Base-by-base conservation (phyloP, 2,797 vertebrate genomes). In the Cirrhinus molitorella region DNA sequence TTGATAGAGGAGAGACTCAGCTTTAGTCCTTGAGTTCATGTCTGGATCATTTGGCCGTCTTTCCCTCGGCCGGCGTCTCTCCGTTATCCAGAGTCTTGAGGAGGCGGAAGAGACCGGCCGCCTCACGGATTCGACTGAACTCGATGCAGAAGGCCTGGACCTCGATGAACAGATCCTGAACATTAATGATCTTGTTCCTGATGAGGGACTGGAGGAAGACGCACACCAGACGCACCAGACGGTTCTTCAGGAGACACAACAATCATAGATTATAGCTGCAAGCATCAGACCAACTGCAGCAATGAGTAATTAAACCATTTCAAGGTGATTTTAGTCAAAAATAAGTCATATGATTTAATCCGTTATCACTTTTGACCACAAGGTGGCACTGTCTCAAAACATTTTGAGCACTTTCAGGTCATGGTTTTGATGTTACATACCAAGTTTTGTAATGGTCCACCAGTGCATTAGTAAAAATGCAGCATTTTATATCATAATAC, bases 131-230 rank as follows among this genome's bases (percentile, higher is more conserved):
- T 82, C 98, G 96, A 87, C 98, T 99, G 94, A 99, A 99, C 90
- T 99, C 98, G 1, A 99, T 99, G 83, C 98, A 99, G 92, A 99
- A 99, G 0, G 98, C 98, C 93, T 99, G 98, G 1, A 99, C 98
- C 92, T 99, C 98, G 89, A 99, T 99, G 91, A 99, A 99, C 71
- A 99, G 96, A 93, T 99, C 98, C 95, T 99, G 98, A 21, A 99
- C 98, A 4, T 99, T 99, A 81, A 99, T 99, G 88, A 99, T 99
- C 92, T 99, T 99, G 92, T 99, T 99, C 49, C 98, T 93, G 91
- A 99, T 99, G 90, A 99, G 92, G 2, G 98, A 99, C 90, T 99
- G 98, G 25, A 99, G 97, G 89, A 99, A 99, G 65, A 99, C 98
- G 47, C 98, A 99, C 53, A 99, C 98, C 66, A 99, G 96, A 8